Evolutionary conservation across 2,888 invertebrate genomes (phyloP), one percentile per base, ranked within the genome.

Genomic region (Agrochola lychnidis): DNA sequence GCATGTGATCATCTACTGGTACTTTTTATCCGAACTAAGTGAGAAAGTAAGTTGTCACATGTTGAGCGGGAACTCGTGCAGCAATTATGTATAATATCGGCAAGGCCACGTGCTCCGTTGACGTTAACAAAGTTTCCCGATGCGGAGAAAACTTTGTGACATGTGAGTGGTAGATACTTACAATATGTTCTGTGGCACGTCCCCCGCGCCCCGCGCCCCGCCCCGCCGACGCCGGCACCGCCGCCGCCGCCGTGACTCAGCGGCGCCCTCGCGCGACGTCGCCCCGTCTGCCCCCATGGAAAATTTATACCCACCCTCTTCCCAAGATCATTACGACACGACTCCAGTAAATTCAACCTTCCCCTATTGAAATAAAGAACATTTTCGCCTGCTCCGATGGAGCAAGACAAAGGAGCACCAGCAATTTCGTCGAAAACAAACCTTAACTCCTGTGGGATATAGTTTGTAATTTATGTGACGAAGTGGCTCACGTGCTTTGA

Each of bases 131-230:
- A 96, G 96, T 96, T 96, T 96, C 93, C 93, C 94, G 95, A 96
- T 96, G 95, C 95, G 95, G 95, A 95, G 96, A 95, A 96, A 96
- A 96, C 96, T 96, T 96, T 95, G 96, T 96, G 96, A 96, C 96
- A 96, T 96, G 96, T 96, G 96, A 96, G 96, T 93, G 93, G 95
- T 95, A 94, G 94, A 94, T 96, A 96, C 95, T 96, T 96, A 95
- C 95, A 94, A 95, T 96, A 96, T 96, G 94, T 95, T 94, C 91
- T 87, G 91, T 87, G 88, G 36, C 68, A n/a, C 88, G 90, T 88
- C 86, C 83, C 89, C 86, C 85, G 81, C 88, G 89, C 92, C 67
- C 73, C 67, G 74, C 76, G 75, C 87, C 85, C 79, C 83, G 75
- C 85, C 85, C 89, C 92, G 89, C 89, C 92, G 94, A 74, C 90